phyloP scores from a whole-genome alignment of 2,888 invertebrate species.

The Sesia bembeciformis region DNA sequence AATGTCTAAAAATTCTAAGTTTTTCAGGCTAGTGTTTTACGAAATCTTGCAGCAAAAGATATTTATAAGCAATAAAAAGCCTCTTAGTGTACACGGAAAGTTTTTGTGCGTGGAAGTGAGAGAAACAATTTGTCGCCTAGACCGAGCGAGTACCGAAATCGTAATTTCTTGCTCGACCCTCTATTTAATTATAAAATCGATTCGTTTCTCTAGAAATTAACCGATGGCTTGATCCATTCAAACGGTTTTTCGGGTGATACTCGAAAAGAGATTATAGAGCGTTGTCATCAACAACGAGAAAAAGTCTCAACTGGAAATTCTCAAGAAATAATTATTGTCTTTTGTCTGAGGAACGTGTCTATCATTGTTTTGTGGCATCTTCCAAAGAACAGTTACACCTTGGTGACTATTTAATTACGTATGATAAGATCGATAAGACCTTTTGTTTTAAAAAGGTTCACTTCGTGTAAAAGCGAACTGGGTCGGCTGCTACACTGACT shows the following conservation, averaged over 20 bases:
- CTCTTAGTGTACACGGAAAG: constrained; percentile 10
- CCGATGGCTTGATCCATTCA: constrained; percentile 14
- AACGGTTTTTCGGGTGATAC: not conserved
- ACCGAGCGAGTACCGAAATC: constrained; percentile 20
- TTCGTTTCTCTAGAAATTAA: constrained; percentile 32
- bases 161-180: constrained; percentile 33
- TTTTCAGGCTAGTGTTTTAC: not conserved
- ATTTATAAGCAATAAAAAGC: constrained; percentile 12
- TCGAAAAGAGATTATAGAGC: constrained; percentile 12
- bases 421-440: too few relatives aligned
- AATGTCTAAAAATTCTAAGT: constrained; percentile 17
- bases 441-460: not conserved
- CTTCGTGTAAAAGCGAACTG: not conserved
- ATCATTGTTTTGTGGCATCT: not conserved
- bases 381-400: not conserved
- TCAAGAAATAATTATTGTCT: not conserved
- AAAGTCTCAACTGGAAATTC: not conserved
- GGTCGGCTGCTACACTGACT: constrained; percentile 1
- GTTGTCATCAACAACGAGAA: constrained; percentile 4
- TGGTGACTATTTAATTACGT: not conserved
- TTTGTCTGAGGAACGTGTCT: not conserved
- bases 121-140: constrained; percentile 19
- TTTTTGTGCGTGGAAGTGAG: constrained; percentile 19
- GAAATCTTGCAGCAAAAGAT: constrained; percentile 1
- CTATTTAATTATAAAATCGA: constrained; percentile 41